A percentile compares a stretch with the other conserved stretches of the same genome.
These are phyloP conservation scores for Ardeotis arabs DNA, from an alignment of 2,113 vertebrate genomes.

Conservation along the genomic window DNA sequence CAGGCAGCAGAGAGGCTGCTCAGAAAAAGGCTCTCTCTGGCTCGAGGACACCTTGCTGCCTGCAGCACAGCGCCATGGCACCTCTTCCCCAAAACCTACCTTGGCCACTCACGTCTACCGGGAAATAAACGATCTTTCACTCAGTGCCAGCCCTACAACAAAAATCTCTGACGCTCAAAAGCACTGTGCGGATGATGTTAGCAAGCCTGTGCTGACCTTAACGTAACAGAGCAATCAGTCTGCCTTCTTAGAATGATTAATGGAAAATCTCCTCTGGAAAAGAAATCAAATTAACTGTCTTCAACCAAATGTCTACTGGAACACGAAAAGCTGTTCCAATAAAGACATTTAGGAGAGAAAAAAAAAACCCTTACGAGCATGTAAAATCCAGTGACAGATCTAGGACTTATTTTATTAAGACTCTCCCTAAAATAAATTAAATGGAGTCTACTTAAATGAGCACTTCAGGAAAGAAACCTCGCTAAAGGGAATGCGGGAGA, in stretches of 20 bases:
- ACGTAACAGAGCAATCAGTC: conserved; percentile 76
- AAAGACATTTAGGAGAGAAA: conserved; percentile 72
- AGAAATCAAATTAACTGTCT: conserved; percentile 83
- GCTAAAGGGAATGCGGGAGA: not conserved
- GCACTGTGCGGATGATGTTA: conserved; percentile 58
- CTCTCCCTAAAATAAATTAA: conserved; percentile 66
- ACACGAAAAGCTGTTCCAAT: conserved; percentile 78
- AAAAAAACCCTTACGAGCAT: conserved; percentile 32
- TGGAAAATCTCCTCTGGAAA: conserved; percentile 80
- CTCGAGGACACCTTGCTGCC: not conserved
- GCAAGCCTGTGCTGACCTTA: conserved; percentile 72
- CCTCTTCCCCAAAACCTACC: conserved; percentile 12
- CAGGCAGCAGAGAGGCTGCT: not conserved
- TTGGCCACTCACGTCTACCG: not conserved
- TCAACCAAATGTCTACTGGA: conserved; percentile 82
- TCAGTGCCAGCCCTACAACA: not conserved
- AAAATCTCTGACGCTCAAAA: conserved; percentile 34
- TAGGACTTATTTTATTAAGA: conserved; percentile 73
- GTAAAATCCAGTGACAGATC: conserved; percentile 75
- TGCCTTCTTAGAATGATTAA: conserved; percentile 79
- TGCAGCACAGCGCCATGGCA: not conserved
- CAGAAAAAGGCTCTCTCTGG: not conserved
- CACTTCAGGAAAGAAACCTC: conserved; percentile 41
- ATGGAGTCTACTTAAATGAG: conserved; percentile 56
- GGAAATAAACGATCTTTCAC: not conserved